Evolutionary conservation across 2,797 vertebrate genomes (phyloP).

Genomic region (Capromys pilorides): DNA sequence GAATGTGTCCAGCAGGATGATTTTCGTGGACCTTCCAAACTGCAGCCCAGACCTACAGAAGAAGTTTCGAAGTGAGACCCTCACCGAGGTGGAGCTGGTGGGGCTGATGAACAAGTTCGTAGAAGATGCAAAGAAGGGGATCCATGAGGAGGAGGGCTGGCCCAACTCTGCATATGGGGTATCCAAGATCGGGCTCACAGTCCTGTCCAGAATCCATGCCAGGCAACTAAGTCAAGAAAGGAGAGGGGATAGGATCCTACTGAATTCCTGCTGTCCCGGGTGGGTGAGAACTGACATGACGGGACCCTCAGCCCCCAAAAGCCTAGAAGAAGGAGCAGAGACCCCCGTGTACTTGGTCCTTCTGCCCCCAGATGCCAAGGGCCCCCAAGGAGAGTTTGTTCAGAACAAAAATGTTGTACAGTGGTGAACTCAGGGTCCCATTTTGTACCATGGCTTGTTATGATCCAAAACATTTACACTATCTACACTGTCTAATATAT

Average conservation of each 20-base stretch:
- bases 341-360: constrained; percentile 93
- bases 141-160: constrained; percentile 90
- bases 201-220: constrained; percentile 93
- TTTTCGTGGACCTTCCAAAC: constrained; percentile 78
- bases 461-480: neutral
- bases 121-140: constrained; percentile 84
- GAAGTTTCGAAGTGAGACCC: constrained; percentile 91
- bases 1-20: constrained; percentile 90
- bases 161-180: constrained; percentile 90
- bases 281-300: constrained; percentile 96
- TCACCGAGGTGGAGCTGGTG: constrained; percentile 93
- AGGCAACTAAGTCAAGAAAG: constrained; percentile 87
- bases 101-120: constrained; percentile 92
- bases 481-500: neutral
- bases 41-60: constrained; percentile 91
- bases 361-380: constrained; percentile 86
- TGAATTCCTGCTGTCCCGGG: constrained; percentile 95
- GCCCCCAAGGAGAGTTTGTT: constrained; percentile 92
- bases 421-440: constrained; percentile 85
- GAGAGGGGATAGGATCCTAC: constrained; percentile 89
- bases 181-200: constrained; percentile 93
- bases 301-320: constrained; percentile 89
- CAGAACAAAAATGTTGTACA: constrained; percentile 87
- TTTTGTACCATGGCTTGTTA: neutral
- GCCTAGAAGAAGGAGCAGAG: constrained; percentile 92